Conservation (phyloP, 2,113 vertebrate species). For the Centrocercus urophasianus region DNA sequence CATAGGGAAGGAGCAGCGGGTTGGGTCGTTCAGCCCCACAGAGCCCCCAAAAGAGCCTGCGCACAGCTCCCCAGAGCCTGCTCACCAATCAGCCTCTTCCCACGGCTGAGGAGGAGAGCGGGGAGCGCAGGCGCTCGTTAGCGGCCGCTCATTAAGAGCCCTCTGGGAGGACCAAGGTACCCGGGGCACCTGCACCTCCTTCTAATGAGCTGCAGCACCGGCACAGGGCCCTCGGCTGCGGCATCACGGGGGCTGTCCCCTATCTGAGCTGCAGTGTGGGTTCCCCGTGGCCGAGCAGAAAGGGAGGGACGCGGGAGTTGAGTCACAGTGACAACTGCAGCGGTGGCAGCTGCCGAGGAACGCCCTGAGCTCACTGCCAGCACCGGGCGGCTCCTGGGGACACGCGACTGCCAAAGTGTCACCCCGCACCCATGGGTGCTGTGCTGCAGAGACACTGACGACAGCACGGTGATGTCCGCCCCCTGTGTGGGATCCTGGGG, state of each 20-base stretch:
- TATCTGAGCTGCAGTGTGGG: background rate
- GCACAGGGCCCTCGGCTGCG: slow-evolving; percentile 58
- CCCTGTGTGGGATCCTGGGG: background rate
- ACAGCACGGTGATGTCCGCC: background rate
- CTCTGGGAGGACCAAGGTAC: slow-evolving; percentile 68
- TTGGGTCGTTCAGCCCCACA: background rate
- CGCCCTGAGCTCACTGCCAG: background rate
- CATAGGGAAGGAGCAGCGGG: background rate
- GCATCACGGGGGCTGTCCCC: background rate
- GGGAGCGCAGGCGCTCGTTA: slow-evolving; percentile 65
- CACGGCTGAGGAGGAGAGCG: background rate
- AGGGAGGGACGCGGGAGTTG: background rate
- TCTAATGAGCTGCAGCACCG: slow-evolving; percentile 78
- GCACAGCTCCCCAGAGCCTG: background rate
- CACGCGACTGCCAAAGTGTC: background rate
- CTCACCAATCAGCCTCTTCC: slow-evolving; percentile 49
- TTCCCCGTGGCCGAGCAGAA: background rate
- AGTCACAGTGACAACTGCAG: background rate
- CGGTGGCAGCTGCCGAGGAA: background rate
- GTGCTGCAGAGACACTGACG: background rate
- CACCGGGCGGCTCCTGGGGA: background rate
- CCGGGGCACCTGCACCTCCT: slow-evolving; percentile 78
- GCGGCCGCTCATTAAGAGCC: slow-evolving; percentile 77
- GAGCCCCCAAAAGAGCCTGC: background rate
- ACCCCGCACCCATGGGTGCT: background rate